Conservation (phyloP, 2,888 invertebrate species). For the Vannuccia rotundouncinata region DNA sequence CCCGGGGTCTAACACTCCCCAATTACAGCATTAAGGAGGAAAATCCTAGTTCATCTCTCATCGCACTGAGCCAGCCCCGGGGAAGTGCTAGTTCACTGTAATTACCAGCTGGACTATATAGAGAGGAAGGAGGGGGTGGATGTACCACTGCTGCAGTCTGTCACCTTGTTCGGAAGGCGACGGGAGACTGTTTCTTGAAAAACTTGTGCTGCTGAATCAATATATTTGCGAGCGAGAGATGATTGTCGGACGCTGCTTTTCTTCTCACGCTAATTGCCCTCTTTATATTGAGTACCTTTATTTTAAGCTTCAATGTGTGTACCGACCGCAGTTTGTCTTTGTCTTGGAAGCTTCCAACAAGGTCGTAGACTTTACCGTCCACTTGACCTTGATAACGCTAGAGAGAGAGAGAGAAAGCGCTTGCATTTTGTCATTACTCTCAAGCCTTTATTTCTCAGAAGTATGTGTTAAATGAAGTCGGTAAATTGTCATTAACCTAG, state of each 20-base stretch:
- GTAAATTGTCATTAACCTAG: neutral
- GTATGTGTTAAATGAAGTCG: neutral
- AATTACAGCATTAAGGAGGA: constrained; percentile 5
- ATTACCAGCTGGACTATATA: too few species aligned
- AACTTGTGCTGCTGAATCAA: neutral
- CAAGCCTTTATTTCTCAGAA: neutral
- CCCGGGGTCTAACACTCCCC: neutral
- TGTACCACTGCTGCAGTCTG: too few species aligned
- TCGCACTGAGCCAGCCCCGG: too few species aligned
- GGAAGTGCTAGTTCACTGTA: too few species aligned
- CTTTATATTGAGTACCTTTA: neutral
- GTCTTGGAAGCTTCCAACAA: neutral
- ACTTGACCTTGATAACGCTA: neutral
- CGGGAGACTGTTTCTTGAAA: too few species aligned
- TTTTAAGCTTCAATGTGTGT: too few species aligned
- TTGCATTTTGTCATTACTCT: too few species aligned
- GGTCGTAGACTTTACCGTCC: neutral
- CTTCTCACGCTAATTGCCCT: constrained; percentile 15
- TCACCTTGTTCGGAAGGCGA: too few species aligned
- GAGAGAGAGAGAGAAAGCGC: too few species aligned
- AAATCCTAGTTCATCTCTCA: neutral
- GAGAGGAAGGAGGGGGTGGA: too few species aligned
- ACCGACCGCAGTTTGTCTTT: too few species aligned
- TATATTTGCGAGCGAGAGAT: neutral
- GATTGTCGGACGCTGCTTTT: neutral